A percentile compares a stretch with the other conserved stretches of the same genome.
These are phyloP conservation scores for Potamarius usumacintae DNA, from an alignment of 2,113 vertebrate genomes.

Conservation along the genomic window DNA sequence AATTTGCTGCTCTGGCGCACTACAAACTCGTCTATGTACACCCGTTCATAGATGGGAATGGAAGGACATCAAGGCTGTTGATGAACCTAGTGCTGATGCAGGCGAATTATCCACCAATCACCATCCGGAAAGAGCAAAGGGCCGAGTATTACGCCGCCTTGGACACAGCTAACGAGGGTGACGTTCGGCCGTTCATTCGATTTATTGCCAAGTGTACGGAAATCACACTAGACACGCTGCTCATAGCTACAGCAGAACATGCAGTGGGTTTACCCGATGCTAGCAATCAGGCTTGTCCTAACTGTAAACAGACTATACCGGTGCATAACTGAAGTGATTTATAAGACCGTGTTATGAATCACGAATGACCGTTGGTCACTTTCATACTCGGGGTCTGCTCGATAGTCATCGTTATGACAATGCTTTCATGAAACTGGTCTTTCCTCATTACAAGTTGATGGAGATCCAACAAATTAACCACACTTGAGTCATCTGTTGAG, in stretches of 20 bases:
- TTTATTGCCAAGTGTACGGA: constrained; percentile 94
- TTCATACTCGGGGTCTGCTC: neutral
- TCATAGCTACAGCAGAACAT: constrained; percentile 89
- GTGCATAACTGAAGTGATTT: constrained; percentile 72
- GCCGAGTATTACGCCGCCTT: constrained; percentile 87
- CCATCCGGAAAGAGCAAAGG: constrained; percentile 91
- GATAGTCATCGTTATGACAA: neutral
- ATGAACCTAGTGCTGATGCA: constrained; percentile 98
- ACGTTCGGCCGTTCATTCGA: constrained; percentile 93
- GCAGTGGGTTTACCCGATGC: constrained; percentile 87
- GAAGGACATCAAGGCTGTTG: constrained; percentile 87
- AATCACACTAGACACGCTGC: constrained; percentile 89
- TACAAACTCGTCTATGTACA: constrained; percentile 97
- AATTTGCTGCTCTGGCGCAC: constrained; percentile 89
- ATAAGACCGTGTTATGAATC: too few species aligned
- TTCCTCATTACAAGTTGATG: neutral
- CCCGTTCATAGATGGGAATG: constrained; percentile 92
- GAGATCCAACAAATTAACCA: too few species aligned
- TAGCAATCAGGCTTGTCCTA: constrained; percentile 61
- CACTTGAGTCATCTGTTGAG: neutral
- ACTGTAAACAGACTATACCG: constrained; percentile 83
- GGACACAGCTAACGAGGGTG: constrained; percentile 92
- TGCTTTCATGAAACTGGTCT: neutral
- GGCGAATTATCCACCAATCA: constrained; percentile 90
- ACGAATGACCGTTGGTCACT: neutral